These are phyloP conservation scores for Phymastichus coffea DNA, from an alignment of 1,140 invertebrate species.

Conservation along the genomic window DNA sequence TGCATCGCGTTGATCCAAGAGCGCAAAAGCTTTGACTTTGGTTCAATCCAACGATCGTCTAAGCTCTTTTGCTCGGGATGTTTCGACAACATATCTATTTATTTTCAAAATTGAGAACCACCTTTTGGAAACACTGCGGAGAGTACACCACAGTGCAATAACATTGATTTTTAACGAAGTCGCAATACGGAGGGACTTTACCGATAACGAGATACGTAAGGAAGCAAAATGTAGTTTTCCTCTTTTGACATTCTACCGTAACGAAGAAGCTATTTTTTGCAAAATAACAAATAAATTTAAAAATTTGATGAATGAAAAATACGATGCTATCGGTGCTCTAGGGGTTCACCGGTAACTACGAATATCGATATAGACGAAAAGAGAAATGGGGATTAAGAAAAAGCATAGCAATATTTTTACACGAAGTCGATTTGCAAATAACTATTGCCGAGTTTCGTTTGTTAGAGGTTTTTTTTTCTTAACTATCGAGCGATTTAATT, in stretches of 20 bases:
- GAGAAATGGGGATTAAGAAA: constrained; percentile 10
- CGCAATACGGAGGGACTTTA: constrained; percentile 31
- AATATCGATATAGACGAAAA: constrained; percentile 15
- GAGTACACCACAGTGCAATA: constrained; percentile 52
- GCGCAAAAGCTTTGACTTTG: background rate
- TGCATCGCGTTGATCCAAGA: background rate
- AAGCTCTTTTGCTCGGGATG: constrained; percentile 1
- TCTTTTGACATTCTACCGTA: constrained; percentile 26
- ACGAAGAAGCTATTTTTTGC: constrained; percentile 29
- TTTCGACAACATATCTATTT: too few relatives aligned
- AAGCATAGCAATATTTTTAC: constrained; percentile 49
- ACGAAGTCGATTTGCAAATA: constrained; percentile 42
- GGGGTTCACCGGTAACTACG: constrained; percentile 1
- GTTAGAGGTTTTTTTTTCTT: constrained; percentile 26
- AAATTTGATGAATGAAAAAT: constrained; percentile 9
- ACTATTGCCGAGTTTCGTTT: constrained; percentile 32
- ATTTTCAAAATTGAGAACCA: background rate
- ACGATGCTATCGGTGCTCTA: constrained; percentile 5
- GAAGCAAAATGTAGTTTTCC: constrained; percentile 18
- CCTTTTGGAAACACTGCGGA: constrained; percentile 14
- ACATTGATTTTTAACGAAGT: constrained; percentile 28
- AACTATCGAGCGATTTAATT: constrained; percentile 22
- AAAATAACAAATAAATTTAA: constrained; percentile 1
- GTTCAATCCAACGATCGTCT: background rate
- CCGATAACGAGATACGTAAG: constrained; percentile 38